A percentile compares a stretch with the other conserved stretches of the same genome.
phyloP scores from a whole-genome alignment of 2,797 vertebrate genomes.

The Steatocranus sp. region DNA sequence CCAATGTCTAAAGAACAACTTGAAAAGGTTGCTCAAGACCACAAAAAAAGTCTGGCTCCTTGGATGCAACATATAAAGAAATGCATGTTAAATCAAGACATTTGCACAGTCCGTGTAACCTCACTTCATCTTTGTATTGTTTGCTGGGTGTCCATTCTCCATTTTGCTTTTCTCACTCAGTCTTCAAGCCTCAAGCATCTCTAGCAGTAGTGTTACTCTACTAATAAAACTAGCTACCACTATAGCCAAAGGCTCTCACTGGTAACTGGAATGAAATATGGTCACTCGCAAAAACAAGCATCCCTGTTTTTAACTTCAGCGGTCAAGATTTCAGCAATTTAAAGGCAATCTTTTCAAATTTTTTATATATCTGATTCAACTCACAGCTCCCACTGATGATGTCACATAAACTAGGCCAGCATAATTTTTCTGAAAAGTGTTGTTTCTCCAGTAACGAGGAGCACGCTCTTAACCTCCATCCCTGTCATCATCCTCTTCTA shows the following conservation, averaged over 20 bases:
- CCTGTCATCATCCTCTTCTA: constrained; percentile 18
- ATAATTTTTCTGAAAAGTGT: background rate
- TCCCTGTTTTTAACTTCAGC: background rate
- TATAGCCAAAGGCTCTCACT: background rate
- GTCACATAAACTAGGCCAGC: background rate
- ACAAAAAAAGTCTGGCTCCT: background rate
- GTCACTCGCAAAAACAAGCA: background rate
- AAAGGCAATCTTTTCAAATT: background rate
- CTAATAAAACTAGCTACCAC: background rate
- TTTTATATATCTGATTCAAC: background rate
- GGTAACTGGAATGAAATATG: background rate
- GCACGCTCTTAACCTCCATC: constrained; percentile 3
- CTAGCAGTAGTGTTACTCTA: background rate
- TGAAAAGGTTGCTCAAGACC: background rate
- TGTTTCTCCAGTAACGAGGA: constrained; percentile 14
- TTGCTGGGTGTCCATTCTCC: background rate
- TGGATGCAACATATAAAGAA: background rate
- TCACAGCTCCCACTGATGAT: background rate
- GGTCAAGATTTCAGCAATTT: background rate
- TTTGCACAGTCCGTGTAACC: background rate
- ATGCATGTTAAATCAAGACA: background rate
- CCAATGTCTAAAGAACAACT: background rate
- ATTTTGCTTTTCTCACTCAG: background rate
- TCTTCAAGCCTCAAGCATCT: background rate
- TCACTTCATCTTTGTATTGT: background rate